Conservation (phyloP, 2,888 invertebrate species). For the Chloromyia formosa region DNA sequence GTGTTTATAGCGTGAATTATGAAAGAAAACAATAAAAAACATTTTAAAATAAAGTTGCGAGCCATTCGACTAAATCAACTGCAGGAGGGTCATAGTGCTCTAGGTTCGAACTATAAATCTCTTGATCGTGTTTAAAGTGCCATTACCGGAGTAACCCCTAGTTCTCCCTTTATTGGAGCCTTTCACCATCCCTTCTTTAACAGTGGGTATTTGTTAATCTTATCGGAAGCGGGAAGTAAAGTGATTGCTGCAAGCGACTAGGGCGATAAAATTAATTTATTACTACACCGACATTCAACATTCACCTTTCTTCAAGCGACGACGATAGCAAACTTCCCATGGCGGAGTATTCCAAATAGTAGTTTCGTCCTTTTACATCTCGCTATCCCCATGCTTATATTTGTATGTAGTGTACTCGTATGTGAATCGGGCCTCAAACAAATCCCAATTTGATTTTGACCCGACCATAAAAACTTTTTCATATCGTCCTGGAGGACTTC, state of each 20-base stretch:
- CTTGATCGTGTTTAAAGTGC: conserved; percentile 29
- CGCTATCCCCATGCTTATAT: too few species aligned
- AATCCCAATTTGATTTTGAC: conserved; percentile 47
- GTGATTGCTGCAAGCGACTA: conserved; percentile 42
- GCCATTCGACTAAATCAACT: background rate
- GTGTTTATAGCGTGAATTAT: too few species aligned
- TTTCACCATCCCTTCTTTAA: background rate
- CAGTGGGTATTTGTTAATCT: conserved; percentile 30
- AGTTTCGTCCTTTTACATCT: conserved; percentile 16
- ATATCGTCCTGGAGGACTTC: conserved; percentile 45
- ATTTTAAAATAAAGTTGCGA: background rate
- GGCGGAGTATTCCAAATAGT: background rate
- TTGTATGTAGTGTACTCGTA: background rate
- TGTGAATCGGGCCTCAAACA: conserved; percentile 38
- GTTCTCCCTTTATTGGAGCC: conserved; percentile 7
- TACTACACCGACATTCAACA: conserved; percentile 37
- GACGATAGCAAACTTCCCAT: background rate
- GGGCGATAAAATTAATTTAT: conserved; percentile 49
- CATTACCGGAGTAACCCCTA: background rate
- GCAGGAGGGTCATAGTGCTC: background rate
- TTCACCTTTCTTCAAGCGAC: conserved; percentile 22
- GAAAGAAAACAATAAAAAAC: too few species aligned
- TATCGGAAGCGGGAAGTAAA: conserved; percentile 37
- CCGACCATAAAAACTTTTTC: conserved; percentile 43
- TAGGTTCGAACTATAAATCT: conserved; percentile 27